A percentile compares a stretch with the other conserved stretches of the same genome.
Evolutionary conservation across 2,888 invertebrate species (phyloP).

Genomic region (Omphaloscelis lunosa): DNA sequence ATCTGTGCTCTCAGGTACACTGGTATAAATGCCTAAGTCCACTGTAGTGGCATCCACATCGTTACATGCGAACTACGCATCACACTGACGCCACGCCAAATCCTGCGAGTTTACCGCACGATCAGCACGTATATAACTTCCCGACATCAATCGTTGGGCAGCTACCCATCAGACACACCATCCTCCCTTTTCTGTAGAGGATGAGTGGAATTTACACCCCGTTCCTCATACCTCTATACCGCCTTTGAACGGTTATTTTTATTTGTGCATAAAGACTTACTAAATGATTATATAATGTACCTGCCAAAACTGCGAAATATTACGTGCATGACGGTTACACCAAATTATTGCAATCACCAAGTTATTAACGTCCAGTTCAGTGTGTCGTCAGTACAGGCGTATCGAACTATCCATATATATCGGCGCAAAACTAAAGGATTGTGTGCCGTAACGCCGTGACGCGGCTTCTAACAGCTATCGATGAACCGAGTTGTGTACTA

Average conservation of each 20-base stretch:
- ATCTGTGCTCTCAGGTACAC: too few species aligned
- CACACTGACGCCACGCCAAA: too few species aligned
- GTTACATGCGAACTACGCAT: too few species aligned
- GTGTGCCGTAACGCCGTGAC: slow-evolving; percentile 49
- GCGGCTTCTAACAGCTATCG: slow-evolving; percentile 62
- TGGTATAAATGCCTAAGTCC: too few species aligned
- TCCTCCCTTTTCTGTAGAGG: too few species aligned
- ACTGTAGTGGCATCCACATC: too few species aligned
- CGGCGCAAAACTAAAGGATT: slow-evolving; percentile 69
- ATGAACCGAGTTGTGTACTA: slow-evolving; percentile 27
- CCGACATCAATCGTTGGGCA: too few species aligned
- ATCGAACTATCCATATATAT: slow-evolving; percentile 23
- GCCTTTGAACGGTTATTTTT: neutral
- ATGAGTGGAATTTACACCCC: too few species aligned
- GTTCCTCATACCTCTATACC: too few species aligned
- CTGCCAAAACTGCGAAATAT: neutral
- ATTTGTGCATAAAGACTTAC: neutral
- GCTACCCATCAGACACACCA: too few species aligned
- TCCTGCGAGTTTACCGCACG: too few species aligned
- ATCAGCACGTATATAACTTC: too few species aligned
- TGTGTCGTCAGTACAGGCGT: slow-evolving; percentile 25
- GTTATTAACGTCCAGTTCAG: slow-evolving; percentile 29
- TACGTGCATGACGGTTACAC: slow-evolving; percentile 19
- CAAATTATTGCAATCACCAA: slow-evolving; percentile 15
- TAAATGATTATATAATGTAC: neutral